A percentile compares a stretch with the other conserved stretches of the same genome.
Evolutionary conservation across 2,888 invertebrate genomes (phyloP).

Genomic region (Watsonalla binaria): DNA sequence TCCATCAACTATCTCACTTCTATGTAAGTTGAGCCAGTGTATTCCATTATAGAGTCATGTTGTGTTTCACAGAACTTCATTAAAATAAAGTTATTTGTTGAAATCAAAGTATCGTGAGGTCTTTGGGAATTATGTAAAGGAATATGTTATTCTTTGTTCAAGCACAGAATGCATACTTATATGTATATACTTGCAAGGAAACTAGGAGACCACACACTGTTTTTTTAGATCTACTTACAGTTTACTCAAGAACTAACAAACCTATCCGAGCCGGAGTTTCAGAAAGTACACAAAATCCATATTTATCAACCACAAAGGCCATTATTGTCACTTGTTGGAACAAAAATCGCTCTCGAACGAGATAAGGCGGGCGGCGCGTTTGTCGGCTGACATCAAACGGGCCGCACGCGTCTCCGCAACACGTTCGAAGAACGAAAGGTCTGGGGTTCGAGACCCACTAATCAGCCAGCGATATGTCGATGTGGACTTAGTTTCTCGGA

Average conservation of each 20-base stretch:
- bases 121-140: too few species aligned
- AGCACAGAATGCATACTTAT: too few species aligned
- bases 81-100: too few species aligned
- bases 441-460: conserved; percentile 56
- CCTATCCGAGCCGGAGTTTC: conserved; percentile 14
- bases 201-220: too few species aligned
- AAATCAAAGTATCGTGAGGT: too few species aligned
- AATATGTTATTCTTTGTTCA: too few species aligned
- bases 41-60: conserved; percentile 1
- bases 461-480: conserved; percentile 59
- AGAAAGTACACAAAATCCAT: conserved; percentile 52
- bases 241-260: not conserved
- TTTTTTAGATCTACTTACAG: too few species aligned
- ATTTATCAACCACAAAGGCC: conserved; percentile 67
- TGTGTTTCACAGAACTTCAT: not conserved
- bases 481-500: conserved; percentile 43
- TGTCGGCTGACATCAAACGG: conserved; percentile 65
- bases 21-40: conserved; percentile 8
- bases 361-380: conserved; percentile 69
- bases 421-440: conserved; percentile 65
- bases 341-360: conserved; percentile 64
- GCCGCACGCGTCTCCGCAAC: conserved; percentile 50
- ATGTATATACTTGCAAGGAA: too few species aligned
- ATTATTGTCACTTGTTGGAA: conserved; percentile 70
- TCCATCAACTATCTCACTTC: conserved; percentile 39